Evolutionary conservation across 2,888 invertebrate species (phyloP), one percentile per base, ranked within the genome.

Genomic region (Parascotia fuliginaria): DNA sequence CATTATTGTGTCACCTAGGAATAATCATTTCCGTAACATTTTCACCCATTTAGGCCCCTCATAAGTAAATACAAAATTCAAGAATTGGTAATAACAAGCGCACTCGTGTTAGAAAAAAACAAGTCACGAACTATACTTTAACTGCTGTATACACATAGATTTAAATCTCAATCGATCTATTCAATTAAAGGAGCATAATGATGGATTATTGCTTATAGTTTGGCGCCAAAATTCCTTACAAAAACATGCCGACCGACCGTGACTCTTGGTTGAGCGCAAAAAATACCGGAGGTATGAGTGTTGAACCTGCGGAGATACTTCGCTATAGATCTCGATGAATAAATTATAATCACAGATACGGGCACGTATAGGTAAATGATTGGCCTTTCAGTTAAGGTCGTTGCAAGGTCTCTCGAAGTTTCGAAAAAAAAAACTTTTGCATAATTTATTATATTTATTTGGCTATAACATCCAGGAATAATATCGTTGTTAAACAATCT

Each of bases 221-320:
- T 81, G 91, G 91, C 91, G 91, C 91, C 88, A 84, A 91, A 89
- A 90, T 89, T 87, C 83, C 84, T 76, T 73, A 74, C 79, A 91
- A 90, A 90, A 90, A 91, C 79, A 58, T 71, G 65, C 68, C 83
- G 89, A 88, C 84, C 91, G 91, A 78, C 90, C 91, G 73, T 91
- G 91, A 91, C 90, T 87, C 71, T 54, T 39, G 34, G n/a, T n/a
- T n/a, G n/a, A 31, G 46, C 51, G 70, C 77, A 83, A 82, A 83
- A 87, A 85, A 77, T 58, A 49, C 44, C 40, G 55, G 57, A 62
- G 47, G 55, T 43, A 68, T 65, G 55, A 64, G 57, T 70, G 61
- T 69, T 69, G 71, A 70, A 72, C 70, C 65, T 57, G 55, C 43
- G 42, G 48, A 51, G 56, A 49, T 58, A 58, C 47, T 48, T 55